Evolutionary conservation across 2,797 vertebrate species (phyloP), one percentile per base, ranked within the genome.

Genomic region (Sebastes iracundus): DNA sequence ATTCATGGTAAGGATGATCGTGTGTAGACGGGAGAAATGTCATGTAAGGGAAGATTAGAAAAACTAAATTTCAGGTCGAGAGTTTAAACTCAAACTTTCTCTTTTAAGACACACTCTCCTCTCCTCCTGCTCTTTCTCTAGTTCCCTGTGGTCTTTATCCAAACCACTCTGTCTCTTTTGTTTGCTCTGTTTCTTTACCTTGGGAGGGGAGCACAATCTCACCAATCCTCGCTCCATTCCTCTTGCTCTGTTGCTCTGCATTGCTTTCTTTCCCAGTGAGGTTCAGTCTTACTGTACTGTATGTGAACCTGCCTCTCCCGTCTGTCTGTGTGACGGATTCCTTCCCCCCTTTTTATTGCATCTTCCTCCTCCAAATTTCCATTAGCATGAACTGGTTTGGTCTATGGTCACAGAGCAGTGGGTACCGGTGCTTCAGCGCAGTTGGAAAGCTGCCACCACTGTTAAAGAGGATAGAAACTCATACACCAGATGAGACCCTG

Each of bases 161-260:
- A 85, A 64, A 72, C 27, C 25, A 32, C 28, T 73, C 30, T 72
- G 53, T 78, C 75, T 90, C 66, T 66, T 61, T 59, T 90, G 60
- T 90, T 89, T 91, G 83, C 79, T 87, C 72, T 65, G 63, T 87
- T 70, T 92, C 88, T 91, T 93, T 89, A 88, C 87, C 71, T 79
- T 86, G 69, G 84, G 75, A 82, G 70, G 67, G 69, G 49, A 87
- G 60, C 58, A 66, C 30, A 84, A 72, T 78, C 61, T 81, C 77
- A 80, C 81, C 79, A 72, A 66, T 53, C 35, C 59, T 68, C 25
- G 5, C 58, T 56, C 60, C 78, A 73, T 81, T 86, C 79, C 65
- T 72, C 77, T 80, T 59, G 35, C 55, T 80, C 70, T 65, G 75
- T 72, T 82, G 79, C 79, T 77, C 82, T 80, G 82, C 73, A 56